Percentiles rank a stretch among this genome's conserved stretches.
Evolutionary conservation across 2,888 invertebrate genomes (phyloP).

Genomic region (Drosophila robusta): DNA sequence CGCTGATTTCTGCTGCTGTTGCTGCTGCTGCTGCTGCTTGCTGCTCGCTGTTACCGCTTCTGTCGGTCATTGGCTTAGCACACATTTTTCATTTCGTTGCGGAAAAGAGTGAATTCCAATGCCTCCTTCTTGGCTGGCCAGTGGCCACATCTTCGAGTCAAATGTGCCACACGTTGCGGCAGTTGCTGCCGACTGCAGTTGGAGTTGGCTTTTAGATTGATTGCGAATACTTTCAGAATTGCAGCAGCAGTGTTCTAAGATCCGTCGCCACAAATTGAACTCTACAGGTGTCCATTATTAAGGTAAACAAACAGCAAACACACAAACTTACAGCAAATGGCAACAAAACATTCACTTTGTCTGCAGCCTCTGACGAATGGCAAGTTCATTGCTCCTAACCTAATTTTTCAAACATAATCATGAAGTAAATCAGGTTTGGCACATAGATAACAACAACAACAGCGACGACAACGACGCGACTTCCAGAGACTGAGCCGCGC

Average conservation of each 20-base stretch:
- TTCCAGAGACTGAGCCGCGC: slow-evolving; percentile 48
- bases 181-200: slow-evolving; percentile 38
- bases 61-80: slow-evolving; percentile 85
- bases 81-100: slow-evolving; percentile 84
- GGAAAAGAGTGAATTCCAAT: slow-evolving; percentile 82
- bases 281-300: slow-evolving; percentile 72
- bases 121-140: slow-evolving; percentile 48
- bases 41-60: slow-evolving; percentile 57
- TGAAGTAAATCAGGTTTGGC: slow-evolving; percentile 79
- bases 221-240: slow-evolving; percentile 50
- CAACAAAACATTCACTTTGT: slow-evolving; percentile 66
- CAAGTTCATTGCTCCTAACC: slow-evolving; percentile 84
- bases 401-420: slow-evolving; percentile 84
- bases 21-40: slow-evolving; percentile 42
- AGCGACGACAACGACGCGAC: slow-evolving; percentile 26
- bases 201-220: slow-evolving; percentile 46
- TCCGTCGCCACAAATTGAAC: slow-evolving; percentile 47
- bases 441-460: slow-evolving; percentile 72
- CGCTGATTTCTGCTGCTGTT: slow-evolving; percentile 24
- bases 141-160: slow-evolving; percentile 42
- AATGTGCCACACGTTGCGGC: slow-evolving; percentile 43
- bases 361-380: slow-evolving; percentile 70
- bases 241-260: slow-evolving; percentile 44
- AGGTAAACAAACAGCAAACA: slow-evolving; percentile 56
- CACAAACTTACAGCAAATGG: slow-evolving; percentile 36